Evolutionary conservation across 37 sponge, comb jelly and placozoan genomes (phyloP), one percentile per base, ranked within the genome.

Genomic region (Cladorhizidae sp.): DNA sequence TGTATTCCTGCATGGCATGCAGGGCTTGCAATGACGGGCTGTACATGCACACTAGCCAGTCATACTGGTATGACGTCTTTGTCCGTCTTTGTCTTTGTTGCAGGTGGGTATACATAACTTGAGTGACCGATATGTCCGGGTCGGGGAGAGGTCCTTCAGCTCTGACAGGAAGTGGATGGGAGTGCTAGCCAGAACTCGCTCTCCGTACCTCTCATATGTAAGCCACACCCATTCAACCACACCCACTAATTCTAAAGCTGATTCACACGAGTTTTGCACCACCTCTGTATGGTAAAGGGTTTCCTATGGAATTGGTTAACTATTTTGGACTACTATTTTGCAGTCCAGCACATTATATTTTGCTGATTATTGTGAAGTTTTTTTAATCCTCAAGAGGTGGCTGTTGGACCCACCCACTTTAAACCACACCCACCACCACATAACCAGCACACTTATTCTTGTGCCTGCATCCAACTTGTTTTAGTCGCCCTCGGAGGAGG

Each of bases 141-240:
- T 74, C 31, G 84, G 85, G 72, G 99, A 99, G 87, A 49, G 80
- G 2, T 86, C 99, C 0, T 99, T 99, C 61, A 94, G 73, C 68
- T 92, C 96, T 21, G 92, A 92, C 58, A 74, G 80, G 65, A 99
- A 99, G 70, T 94, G 93, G 93, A 99, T 98, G 99, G 94, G 93
- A 22, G 99, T 98, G 6, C 56, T 63, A 25, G 90, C 83, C 9
- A 73, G 80, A 43, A 49, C 3, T 14, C 78, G 75, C 45, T 63
- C 80, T 0, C 67, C 42, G 15, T 36, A 63, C 57, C 52, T 72
- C 6, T 64, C 78, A 1, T 64, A 83, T 22, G 84, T 83, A 56
- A 82, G 88, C 35, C 21, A 78, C 63, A 74, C 57, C 49, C 75
- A 52, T 20, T 78, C 40, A 28, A n/a, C 62, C 62, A 23, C 62